Percentiles rank a stretch among this genome's conserved stretches.
Evolutionary conservation across 2,888 invertebrate genomes (phyloP).

Genomic region (Ctena decussata): DNA sequence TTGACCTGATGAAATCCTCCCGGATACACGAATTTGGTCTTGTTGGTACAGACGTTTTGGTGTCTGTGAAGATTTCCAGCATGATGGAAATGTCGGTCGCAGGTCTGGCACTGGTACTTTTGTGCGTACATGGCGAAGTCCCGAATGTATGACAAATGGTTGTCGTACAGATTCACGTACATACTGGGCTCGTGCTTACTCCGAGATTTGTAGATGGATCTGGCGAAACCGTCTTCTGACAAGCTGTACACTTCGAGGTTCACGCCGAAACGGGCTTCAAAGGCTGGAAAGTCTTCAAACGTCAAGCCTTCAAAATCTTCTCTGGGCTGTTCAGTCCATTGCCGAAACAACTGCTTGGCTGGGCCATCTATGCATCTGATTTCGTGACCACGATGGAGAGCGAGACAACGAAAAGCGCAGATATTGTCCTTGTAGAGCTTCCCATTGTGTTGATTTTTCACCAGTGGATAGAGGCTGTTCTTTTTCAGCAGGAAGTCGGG

Average conservation of each 20-base stretch:
- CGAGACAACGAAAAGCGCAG: slow-evolving; percentile 53
- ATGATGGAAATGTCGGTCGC: slow-evolving; percentile 32
- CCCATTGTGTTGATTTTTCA: too few species aligned
- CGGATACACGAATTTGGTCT: slow-evolving; percentile 31
- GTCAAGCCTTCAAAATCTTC: not conserved
- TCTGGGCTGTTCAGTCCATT: slow-evolving; percentile 14
- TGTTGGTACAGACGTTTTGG: slow-evolving; percentile 8
- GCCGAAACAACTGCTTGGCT: slow-evolving; percentile 3
- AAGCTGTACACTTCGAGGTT: too few species aligned
- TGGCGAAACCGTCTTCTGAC: slow-evolving; percentile 1
- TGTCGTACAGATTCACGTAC: slow-evolving; percentile 23
- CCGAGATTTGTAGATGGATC: slow-evolving; percentile 11
- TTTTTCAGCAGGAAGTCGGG: too few species aligned
- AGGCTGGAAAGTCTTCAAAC: not conserved
- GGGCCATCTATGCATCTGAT: slow-evolving; percentile 31
- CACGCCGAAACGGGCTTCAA: slow-evolving; percentile 1
- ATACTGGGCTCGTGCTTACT: not conserved
- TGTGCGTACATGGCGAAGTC: not conserved
- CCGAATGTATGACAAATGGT: slow-evolving; percentile 13
- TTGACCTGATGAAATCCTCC: slow-evolving; percentile 38
- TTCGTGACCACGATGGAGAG: slow-evolving; percentile 31
- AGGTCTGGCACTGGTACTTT: slow-evolving; percentile 9
- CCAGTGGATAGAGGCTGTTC: slow-evolving; percentile 39
- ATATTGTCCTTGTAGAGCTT: too few species aligned
- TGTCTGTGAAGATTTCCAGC: not conserved